Evolutionary conservation across 2,797 vertebrate genomes (phyloP).

Genomic region (Molossus alvarezi): DNA sequence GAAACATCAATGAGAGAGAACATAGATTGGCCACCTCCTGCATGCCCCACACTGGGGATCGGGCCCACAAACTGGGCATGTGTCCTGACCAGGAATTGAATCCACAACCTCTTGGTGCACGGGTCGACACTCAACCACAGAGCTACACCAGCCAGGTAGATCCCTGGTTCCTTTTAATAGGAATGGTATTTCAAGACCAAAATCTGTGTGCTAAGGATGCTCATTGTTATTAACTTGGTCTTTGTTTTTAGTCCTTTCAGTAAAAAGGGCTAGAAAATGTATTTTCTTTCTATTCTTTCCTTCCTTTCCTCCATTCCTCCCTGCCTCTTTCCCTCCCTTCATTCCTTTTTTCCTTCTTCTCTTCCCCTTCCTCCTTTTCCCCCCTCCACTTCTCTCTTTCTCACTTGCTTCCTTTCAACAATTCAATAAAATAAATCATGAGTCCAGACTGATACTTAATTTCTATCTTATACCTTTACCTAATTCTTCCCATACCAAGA

Average conservation of each 20-base stretch:
- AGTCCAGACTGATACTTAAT: background rate
- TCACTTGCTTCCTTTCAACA: background rate
- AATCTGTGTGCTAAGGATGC: background rate
- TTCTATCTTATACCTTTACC: conserved; percentile 9
- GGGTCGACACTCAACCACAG: too few species aligned
- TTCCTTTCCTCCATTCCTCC: background rate
- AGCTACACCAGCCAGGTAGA: too few species aligned
- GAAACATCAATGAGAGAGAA: too few species aligned
- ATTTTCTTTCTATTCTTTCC: background rate
- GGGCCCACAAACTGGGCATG: too few species aligned
- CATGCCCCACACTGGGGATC: too few species aligned
- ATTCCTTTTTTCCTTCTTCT: background rate
- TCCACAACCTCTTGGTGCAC: too few species aligned
- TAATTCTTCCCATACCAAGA: conserved; percentile 5
- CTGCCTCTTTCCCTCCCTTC: background rate
- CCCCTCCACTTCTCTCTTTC: background rate
- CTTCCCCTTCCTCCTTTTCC: too few species aligned
- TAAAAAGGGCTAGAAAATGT: conserved; percentile 12
- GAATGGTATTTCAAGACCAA: background rate
- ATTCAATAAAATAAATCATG: conserved; percentile 3
- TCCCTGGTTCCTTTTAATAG: background rate
- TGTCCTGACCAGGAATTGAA: too few species aligned
- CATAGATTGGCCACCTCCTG: too few species aligned
- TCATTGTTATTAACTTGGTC: background rate
- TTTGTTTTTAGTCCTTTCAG: conserved; percentile 44